Evolutionary conservation across 2,113 vertebrate genomes (phyloP), one percentile per base, ranked within the genome.

Genomic region (Chionodraco myersi): DNA sequence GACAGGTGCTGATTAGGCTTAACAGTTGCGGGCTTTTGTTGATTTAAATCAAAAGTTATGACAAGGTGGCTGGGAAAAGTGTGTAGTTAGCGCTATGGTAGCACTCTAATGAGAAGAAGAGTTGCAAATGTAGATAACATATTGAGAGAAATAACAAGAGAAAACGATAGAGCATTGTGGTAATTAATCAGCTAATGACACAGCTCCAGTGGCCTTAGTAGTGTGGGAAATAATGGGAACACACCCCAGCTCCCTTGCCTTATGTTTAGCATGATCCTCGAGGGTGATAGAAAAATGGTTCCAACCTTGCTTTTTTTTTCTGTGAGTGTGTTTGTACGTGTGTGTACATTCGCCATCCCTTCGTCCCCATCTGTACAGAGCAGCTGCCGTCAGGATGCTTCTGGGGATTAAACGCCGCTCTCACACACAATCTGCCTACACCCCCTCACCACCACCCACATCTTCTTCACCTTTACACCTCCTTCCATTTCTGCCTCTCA

Each of bases 361-460:
- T 65, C 72, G 48, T 88, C 85, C 89, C 86, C 91, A 89, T 92
- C 89, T 92, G 91, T 78, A 93, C 74, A 41, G 79, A 90, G 82
- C 89, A 90, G 87, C 90, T 91, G 91, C 84, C 61, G 76, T 83
- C 85, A 84, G 73, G 85, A 93, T 91, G 88, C 90, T 91, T 85
- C 83, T 85, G 91, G 92, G 92, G 87, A 92, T 92, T 91, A 89
- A 89, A 90, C 72, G 70, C 71, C 76, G 82, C 86, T 86, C 88
- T 91, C 88, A 75, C 53, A 84, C 63, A 86, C 89, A 87, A 85
- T 90, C 88, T 90, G 88, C 84, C 83, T 53, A 10, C 69, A 60
- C 57, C 75, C 65, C 48, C 66, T 72, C 65, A 44, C 66, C 74
- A 76, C 61, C 61, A 72, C 81, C 69, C 62, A 79, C 77, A 76